Base-by-base conservation (phyloP, 2,797 vertebrate species). In the Luscinia megarhynchos region DNA sequence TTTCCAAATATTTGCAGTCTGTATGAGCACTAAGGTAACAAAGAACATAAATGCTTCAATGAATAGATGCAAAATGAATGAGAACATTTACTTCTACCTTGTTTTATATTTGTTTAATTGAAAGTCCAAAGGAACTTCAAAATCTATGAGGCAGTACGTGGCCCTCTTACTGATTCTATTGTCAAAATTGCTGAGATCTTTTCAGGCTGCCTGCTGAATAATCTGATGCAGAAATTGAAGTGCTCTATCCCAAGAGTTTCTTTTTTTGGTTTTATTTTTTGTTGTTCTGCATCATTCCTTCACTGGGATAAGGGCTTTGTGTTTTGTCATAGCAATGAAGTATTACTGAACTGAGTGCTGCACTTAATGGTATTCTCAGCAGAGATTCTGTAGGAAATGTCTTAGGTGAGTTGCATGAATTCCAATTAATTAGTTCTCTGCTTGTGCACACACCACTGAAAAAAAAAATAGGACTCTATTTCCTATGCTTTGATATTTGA, bases 401-500 rank as follows among this genome's bases (percentile, higher is more conserved):
- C 20, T 83, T 85, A 48, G 50, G 19, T 58, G 51, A 68, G 22
- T 55, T 87, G 45, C 10, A n/a, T 17, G 43, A 87, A 81, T 81
- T 89, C 11, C 16, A 48, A 72, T 58, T 53, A 62, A 63, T 75
- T 61, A 81, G 15, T 24, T 64, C 67, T 90, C 63, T 89, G 41
- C 57, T 90, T 91, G 34, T 79, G 41, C 22, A 46, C 4, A 2
- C 23, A 54, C 45, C 55, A 69, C 30, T 32, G 59, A 34, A 70
- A 48, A 50, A 46, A 67, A 72, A 68, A 83, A 85, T 19, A 64
- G 50, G 22, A 45, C 12, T 32, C 2, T 70, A 22, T 93, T 87
- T 96, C 85, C 54, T 84, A 1, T 67, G 63, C 89, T 95, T 96
- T 94, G 92, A 92, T 93, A 96, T 95, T 91, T 93, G 92, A 92